Conservation (phyloP, 2,113 vertebrate species). For the Siphamia tubifer region DNA sequence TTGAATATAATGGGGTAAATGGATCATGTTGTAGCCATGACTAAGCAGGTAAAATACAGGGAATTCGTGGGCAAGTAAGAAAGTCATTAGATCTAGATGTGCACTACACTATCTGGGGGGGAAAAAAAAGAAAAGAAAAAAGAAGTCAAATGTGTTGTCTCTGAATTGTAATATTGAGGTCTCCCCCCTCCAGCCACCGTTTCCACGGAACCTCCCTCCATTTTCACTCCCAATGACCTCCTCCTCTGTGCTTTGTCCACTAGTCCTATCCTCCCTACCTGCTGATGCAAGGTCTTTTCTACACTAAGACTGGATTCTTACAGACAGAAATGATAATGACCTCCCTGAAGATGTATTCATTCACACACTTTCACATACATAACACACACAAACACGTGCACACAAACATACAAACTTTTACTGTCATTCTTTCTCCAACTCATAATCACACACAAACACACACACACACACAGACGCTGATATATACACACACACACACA, state of each 20-base stretch:
- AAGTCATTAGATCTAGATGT: too few relatives aligned
- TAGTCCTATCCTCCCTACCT: conserved; percentile 19
- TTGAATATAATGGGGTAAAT: too few relatives aligned
- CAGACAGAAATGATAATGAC: conserved; percentile 71
- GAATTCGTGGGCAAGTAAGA: too few relatives aligned
- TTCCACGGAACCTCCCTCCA: not conserved
- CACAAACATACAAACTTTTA: not conserved
- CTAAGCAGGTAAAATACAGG: too few relatives aligned
- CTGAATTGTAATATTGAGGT: not conserved
- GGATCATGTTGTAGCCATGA: too few relatives aligned
- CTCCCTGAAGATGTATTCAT: conserved; percentile 67
- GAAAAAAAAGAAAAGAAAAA: conserved; percentile 1
- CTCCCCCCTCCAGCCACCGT: not conserved
- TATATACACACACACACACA: not conserved
- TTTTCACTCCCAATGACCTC: conserved; percentile 18
- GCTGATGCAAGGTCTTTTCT: conserved; percentile 57
- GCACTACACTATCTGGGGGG: too few relatives aligned
- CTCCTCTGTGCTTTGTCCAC: conserved; percentile 16
- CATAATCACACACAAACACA: not conserved
- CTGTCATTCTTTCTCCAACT: not conserved
- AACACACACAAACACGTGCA: not conserved
- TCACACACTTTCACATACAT: not conserved
- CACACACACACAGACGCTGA: not conserved
- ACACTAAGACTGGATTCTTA: conserved; percentile 39
- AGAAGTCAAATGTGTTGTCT: not conserved